Conservation (phyloP, 1,140 invertebrate genomes). For the Cotesia glomerata region DNA sequence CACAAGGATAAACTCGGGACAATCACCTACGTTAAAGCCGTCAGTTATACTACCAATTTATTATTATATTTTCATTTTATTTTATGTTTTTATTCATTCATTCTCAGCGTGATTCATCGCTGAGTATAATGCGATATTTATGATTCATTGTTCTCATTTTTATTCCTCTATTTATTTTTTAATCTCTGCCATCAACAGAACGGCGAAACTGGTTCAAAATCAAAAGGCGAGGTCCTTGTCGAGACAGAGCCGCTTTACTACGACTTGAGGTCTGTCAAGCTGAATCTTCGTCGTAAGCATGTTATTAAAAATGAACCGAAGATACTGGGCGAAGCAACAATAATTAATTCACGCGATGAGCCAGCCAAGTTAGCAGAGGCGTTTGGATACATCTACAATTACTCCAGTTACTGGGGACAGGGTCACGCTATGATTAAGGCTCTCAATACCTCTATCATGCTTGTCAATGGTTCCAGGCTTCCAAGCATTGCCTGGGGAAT, state of each 20-base stretch:
- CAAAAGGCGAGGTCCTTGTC: conserved; percentile 74
- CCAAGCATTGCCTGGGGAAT: conserved; percentile 75
- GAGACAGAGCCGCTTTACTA: conserved; percentile 80
- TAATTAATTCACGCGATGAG: conserved; percentile 69
- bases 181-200: conserved; percentile 48
- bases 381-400: conserved; percentile 72
- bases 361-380: conserved; percentile 70
- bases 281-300: conserved; percentile 67
- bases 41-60: conserved; percentile 37
- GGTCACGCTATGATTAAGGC: conserved; percentile 77
- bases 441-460: conserved; percentile 71
- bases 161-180: conserved; percentile 1
- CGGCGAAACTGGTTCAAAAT: conserved; percentile 66
- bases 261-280: conserved; percentile 71
- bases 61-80: conserved; percentile 18
- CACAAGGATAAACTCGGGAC: conserved; percentile 69
- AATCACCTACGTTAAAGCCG: conserved; percentile 71
- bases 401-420: conserved; percentile 78
- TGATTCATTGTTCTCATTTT: not conserved
- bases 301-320: conserved; percentile 61
- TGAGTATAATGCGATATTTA: not conserved
- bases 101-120: not conserved
- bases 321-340: conserved; percentile 67
- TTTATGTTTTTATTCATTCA: not conserved
- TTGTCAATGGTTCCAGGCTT: conserved; percentile 65